These are phyloP conservation scores for Ploceus nigricollis DNA, from an alignment of 2,113 vertebrate genomes.

Conservation along the genomic window DNA sequence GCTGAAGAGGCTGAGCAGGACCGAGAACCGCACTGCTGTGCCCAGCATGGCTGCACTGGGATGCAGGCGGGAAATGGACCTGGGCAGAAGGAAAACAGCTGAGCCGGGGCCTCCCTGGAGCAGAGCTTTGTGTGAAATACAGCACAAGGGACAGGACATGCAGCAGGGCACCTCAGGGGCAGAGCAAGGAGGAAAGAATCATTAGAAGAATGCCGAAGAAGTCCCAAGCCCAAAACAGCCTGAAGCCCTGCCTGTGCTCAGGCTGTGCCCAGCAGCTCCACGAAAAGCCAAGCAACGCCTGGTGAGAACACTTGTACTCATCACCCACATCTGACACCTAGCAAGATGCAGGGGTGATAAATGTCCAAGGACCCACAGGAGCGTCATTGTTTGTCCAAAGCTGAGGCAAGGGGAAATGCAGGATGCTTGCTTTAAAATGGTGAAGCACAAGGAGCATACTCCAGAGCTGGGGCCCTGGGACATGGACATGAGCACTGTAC, in stretches of 20 bases:
- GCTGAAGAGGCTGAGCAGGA: constrained; percentile 29
- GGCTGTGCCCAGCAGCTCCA: background rate
- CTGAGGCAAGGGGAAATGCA: background rate
- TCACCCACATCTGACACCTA: background rate
- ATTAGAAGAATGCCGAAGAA: background rate
- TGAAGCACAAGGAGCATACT: background rate
- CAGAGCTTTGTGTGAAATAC: background rate
- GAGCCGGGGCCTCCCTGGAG: background rate
- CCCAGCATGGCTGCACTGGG: constrained; percentile 2
- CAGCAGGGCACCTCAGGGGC: background rate
- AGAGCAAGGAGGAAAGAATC: background rate
- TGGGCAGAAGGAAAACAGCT: background rate
- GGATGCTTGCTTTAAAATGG: background rate
- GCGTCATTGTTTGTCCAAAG: background rate
- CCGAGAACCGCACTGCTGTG: background rate
- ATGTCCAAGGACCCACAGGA: rapidly evolving
- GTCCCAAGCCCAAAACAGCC: background rate
- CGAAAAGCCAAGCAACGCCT: background rate
- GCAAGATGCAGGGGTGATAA: background rate
- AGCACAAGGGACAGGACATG: rapidly evolving
- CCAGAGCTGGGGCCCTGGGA: background rate
- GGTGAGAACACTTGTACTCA: background rate
- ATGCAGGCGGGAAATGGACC: background rate
- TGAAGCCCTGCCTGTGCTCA: background rate
- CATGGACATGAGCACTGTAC: rapidly evolving